Percentiles rank a stretch among this genome's conserved stretches.
phyloP scores from a whole-genome alignment of 2,797 vertebrate species.

The Macrochelys suwanniensis region DNA sequence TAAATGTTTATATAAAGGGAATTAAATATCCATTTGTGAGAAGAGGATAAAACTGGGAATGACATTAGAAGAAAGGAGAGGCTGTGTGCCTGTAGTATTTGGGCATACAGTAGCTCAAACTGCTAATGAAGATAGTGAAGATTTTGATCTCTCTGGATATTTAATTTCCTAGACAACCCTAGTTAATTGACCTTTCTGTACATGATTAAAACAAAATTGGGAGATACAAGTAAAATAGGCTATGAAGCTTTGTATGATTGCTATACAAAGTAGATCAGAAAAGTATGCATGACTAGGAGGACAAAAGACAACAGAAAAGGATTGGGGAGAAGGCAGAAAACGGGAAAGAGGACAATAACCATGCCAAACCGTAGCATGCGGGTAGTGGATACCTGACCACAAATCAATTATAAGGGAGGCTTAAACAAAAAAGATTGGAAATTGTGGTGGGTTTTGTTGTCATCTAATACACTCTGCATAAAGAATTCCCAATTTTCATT shows the following conservation, averaged over 20 bases:
- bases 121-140: background rate
- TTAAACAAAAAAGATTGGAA: conserved; percentile 22
- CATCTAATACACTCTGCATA: background rate
- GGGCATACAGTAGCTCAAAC: background rate
- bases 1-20: background rate
- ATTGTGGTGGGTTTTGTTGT: background rate
- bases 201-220: conserved; percentile 3
- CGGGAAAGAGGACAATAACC: background rate
- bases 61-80: conserved; percentile 2
- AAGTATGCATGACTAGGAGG: background rate
- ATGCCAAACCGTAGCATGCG: background rate
- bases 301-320: background rate
- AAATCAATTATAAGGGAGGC: background rate
- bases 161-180: background rate
- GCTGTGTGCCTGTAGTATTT: background rate
- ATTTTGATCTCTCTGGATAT: background rate
- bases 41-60: background rate
- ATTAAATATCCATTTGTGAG: background rate
- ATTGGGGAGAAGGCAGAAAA: background rate
- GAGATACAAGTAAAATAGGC: background rate
- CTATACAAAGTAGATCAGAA: background rate
- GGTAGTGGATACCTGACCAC: background rate
- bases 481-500: background rate
- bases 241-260: background rate
- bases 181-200: background rate